Evolutionary conservation across 2,113 vertebrate genomes (phyloP).

Genomic region (Ammodytes dubius): DNA sequence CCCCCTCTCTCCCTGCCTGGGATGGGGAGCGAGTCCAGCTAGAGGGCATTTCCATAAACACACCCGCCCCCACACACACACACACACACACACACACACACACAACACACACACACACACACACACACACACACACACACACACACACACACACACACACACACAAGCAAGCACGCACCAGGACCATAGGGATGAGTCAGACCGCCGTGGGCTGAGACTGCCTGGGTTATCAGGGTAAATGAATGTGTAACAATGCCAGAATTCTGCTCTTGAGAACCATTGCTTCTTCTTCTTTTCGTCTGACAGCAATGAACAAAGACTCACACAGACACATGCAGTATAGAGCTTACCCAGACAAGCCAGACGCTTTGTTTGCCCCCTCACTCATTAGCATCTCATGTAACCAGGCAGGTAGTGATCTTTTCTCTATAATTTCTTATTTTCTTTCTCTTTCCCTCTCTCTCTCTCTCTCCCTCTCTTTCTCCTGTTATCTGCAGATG

Average conservation of each 20-base stretch:
- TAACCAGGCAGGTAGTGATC: constrained; percentile 2
- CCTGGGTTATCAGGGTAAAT: constrained; percentile 73
- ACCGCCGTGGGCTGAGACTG: constrained; percentile 70
- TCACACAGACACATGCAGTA: neutral
- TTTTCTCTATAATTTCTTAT: neutral
- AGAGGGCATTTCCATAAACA: constrained; percentile 76
- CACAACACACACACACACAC: neutral
- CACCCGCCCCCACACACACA: constrained; percentile 43
- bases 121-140: constrained; percentile 26
- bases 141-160: constrained; percentile 2
- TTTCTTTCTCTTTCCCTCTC: neutral
- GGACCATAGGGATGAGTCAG: constrained; percentile 76
- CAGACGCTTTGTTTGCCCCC: constrained; percentile 45
- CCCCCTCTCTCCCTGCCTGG: constrained; percentile 29
- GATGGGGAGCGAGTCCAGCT: constrained; percentile 59
- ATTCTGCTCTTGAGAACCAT: constrained; percentile 33
- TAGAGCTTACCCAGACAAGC: constrained; percentile 48
- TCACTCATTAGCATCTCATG: constrained; percentile 44
- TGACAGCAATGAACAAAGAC: constrained; percentile 47
- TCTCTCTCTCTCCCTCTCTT: neutral
- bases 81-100: constrained; percentile 31
- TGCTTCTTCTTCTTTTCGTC: constrained; percentile 28
- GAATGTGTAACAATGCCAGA: constrained; percentile 52
- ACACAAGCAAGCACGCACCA: neutral
- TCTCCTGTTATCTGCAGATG: neutral